Percentiles rank a stretch among this genome's conserved stretches.
Evolutionary conservation across 2,797 vertebrate species (phyloP).

Genomic region (Remorina albescens): DNA sequence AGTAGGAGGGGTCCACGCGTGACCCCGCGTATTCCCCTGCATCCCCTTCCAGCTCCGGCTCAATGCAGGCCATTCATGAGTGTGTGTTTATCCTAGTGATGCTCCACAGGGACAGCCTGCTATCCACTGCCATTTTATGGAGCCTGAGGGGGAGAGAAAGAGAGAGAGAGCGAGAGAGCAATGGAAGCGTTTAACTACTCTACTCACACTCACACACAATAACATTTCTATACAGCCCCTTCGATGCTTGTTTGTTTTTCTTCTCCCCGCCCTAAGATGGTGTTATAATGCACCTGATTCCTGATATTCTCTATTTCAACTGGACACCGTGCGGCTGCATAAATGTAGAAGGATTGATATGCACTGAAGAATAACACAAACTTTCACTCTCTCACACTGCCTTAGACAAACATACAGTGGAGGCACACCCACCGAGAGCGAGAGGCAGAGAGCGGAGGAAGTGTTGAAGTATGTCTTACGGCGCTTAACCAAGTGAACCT

Average conservation of each 20-base stretch:
- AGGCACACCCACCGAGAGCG: constrained; percentile 59
- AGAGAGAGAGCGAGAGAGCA: constrained; percentile 49
- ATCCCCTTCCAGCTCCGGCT: constrained; percentile 82
- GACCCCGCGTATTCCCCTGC: constrained; percentile 83
- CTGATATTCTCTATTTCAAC: constrained; percentile 43
- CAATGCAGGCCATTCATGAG: constrained; percentile 93
- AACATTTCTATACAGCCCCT: constrained; percentile 57
- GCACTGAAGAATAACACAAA: constrained; percentile 75
- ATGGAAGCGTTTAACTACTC: constrained; percentile 73
- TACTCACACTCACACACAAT: constrained; percentile 64
- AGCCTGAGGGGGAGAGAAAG: constrained; percentile 76
- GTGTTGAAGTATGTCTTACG: constrained; percentile 78
- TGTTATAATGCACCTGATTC: constrained; percentile 49
- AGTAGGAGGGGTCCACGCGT: constrained; percentile 80
- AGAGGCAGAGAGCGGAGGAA: constrained; percentile 66
- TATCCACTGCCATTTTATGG: constrained; percentile 89
- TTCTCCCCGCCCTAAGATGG: constrained; percentile 33
- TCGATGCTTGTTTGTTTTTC: constrained; percentile 47
- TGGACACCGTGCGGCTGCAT: constrained; percentile 44
- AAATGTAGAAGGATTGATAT: constrained; percentile 62
- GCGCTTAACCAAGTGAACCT: constrained; percentile 76
- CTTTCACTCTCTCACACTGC: constrained; percentile 75
- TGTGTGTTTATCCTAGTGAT: constrained; percentile 90
- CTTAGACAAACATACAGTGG: constrained; percentile 77
- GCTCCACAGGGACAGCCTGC: constrained; percentile 88